phyloP scores from a whole-genome alignment of 2,113 vertebrate genomes.

The Okapia johnstoni region DNA sequence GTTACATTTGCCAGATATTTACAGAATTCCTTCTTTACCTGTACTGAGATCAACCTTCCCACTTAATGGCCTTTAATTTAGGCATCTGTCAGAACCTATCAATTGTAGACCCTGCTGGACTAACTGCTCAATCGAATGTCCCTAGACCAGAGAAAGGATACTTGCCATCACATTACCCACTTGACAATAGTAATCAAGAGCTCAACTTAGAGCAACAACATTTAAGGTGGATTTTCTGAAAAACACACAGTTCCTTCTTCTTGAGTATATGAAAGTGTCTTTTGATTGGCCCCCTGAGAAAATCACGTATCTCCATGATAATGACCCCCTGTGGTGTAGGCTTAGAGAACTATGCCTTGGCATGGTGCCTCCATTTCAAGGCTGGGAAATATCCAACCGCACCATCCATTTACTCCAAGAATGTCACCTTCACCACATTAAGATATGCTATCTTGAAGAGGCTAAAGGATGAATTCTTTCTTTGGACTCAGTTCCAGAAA shows the following conservation, averaged over 20 bases:
- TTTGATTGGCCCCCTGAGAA: not conserved
- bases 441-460: not conserved
- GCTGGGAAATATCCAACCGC: not conserved
- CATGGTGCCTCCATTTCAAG: not conserved
- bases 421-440: not conserved
- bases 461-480: not conserved
- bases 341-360: not conserved
- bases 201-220: not conserved
- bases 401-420: not conserved
- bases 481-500: not conserved
- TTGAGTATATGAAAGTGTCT: not conserved
- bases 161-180: not conserved
- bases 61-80: not conserved
- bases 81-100: not conserved
- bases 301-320: not conserved
- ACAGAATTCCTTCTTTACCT: slow-evolving; percentile 8
- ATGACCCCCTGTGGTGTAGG: not conserved
- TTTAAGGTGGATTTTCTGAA: not conserved
- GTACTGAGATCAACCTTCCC: not conserved
- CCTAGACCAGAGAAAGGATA: not conserved
- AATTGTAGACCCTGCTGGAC: not conserved
- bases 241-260: not conserved
- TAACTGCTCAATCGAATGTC: not conserved
- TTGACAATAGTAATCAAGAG: not conserved
- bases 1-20: not conserved